Percentiles rank a stretch among this genome's conserved stretches.
Evolutionary conservation across 2,888 invertebrate species (phyloP).

Genomic region (Aspidiotus destructor): DNA sequence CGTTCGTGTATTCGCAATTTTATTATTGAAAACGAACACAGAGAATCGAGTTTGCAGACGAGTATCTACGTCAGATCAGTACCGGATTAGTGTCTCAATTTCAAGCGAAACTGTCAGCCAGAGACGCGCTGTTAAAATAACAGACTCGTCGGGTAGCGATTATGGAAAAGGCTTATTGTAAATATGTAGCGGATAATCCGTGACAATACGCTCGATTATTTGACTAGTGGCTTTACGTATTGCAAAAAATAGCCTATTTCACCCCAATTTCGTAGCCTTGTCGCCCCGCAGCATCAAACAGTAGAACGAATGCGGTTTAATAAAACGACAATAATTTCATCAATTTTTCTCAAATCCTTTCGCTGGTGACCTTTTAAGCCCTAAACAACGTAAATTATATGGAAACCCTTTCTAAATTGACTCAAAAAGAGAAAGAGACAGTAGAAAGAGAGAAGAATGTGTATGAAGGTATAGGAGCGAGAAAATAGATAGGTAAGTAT

Average conservation of each 20-base stretch:
- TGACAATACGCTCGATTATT: conserved; percentile 4
- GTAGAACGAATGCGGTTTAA: not conserved
- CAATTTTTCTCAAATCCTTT: not conserved
- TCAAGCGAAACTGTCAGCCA: no score
- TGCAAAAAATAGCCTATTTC: not conserved
- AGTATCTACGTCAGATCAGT: no score
- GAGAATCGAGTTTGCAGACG: no score
- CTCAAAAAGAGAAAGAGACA: no score
- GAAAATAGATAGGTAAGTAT: no score
- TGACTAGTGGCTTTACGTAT: not conserved
- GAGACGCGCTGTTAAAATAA: not conserved
- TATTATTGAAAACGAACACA: no score
- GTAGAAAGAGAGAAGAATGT: no score
- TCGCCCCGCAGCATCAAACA: not conserved
- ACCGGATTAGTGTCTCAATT: not conserved
- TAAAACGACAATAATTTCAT: not conserved
- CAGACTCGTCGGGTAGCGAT: not conserved
- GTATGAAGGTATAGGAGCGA: no score
- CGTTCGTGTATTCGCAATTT: no score
- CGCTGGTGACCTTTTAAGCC: no score
- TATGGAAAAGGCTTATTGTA: conserved; percentile 2
- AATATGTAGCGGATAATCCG: conserved; percentile 1
- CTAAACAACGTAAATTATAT: no score
- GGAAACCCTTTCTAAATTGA: no score
- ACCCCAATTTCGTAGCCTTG: not conserved